Evolutionary conservation across 1,140 invertebrate genomes (phyloP), one percentile per base, ranked within the genome.

Genomic region (Chironomus striatipennis): DNA sequence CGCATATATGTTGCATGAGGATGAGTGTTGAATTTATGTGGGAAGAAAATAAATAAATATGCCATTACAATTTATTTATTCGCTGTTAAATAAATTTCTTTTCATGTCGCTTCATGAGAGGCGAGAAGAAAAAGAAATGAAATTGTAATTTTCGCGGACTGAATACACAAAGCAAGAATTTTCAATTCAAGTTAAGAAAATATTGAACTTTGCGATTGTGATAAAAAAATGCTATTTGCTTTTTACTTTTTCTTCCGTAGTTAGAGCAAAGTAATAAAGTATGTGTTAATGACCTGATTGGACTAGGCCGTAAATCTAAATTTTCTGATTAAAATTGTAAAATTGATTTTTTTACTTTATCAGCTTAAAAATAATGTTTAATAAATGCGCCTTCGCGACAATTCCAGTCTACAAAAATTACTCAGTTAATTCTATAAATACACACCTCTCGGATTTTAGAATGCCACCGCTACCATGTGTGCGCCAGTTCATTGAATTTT

Each of bases 401-500:
- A 2, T 34, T 34, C 5, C 24, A 34, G 24, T 34, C 24, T 5
- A 34, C 24, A 34, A 34, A 34, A 34, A 34, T 34, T 2, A 34
- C 24, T 34, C 24, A 2, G 24, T 34, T 2, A n/a, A 57, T 57
- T 12, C 47, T 57, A 57, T 57, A 21, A 70, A 70, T 70, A 34
- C 5, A 34, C 5, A 70, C 65, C 65, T 70, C 18, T 70, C 65
- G 10, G 47, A 12, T 20, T 70, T 70, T 10, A 70, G 18, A 70
- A 42, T 73, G 5, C 73, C 73, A 24, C 21, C 43, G 67, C 43
- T 57, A 47, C 47, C 73, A 42, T 73, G 75, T 73, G 73, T 72
- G 65, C 84, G 17, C 83, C 84, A 8, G 85, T 85, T 74, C 84
- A 82, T 86, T 85, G 83, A 74, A 79, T 77, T 73, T 76, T 78